These are phyloP conservation scores for Melieria picta DNA, from an alignment of 2,888 invertebrate species.

Conservation along the genomic window DNA sequence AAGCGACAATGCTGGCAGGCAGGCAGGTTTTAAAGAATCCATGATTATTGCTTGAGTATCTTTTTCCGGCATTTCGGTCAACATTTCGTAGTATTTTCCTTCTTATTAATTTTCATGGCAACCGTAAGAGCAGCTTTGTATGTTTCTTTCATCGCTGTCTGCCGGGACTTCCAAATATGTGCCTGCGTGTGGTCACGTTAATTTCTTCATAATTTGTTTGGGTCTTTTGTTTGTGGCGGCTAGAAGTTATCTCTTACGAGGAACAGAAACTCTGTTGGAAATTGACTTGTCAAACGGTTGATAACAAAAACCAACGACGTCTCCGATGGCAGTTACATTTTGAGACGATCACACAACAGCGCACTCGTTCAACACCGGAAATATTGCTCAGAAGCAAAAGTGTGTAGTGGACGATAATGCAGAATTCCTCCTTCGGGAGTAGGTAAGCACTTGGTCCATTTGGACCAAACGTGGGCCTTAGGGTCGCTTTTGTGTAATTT, in stretches of 20 bases:
- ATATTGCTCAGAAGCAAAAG: too few relatives aligned
- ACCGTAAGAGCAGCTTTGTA: too few relatives aligned
- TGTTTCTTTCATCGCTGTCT: too few relatives aligned
- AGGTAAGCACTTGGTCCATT: too few relatives aligned
- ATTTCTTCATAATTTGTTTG: slow-evolving; percentile 58
- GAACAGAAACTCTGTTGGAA: background rate
- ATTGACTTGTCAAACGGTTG: slow-evolving; percentile 25
- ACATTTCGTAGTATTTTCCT: slow-evolving; percentile 29
- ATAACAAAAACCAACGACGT: background rate
- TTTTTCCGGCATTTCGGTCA: slow-evolving; percentile 54
- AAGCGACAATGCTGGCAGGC: slow-evolving; percentile 8
- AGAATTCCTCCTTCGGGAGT: too few relatives aligned
- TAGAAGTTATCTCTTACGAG: background rate
- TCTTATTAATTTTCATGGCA: background rate
- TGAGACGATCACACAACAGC: too few relatives aligned
- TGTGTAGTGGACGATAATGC: too few relatives aligned
- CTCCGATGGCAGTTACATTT: too few relatives aligned
- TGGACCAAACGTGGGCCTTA: too few relatives aligned
- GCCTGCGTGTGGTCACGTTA: slow-evolving; percentile 58
- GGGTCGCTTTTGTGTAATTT: too few relatives aligned
- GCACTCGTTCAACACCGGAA: too few relatives aligned
- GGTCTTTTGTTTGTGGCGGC: slow-evolving; percentile 48
- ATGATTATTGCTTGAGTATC: slow-evolving; percentile 61
- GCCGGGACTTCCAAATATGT: too few relatives aligned
- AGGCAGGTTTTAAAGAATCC: slow-evolving; percentile 56